Conservation (phyloP, 2,888 invertebrate genomes). For the Cantharis flavilabris region DNA sequence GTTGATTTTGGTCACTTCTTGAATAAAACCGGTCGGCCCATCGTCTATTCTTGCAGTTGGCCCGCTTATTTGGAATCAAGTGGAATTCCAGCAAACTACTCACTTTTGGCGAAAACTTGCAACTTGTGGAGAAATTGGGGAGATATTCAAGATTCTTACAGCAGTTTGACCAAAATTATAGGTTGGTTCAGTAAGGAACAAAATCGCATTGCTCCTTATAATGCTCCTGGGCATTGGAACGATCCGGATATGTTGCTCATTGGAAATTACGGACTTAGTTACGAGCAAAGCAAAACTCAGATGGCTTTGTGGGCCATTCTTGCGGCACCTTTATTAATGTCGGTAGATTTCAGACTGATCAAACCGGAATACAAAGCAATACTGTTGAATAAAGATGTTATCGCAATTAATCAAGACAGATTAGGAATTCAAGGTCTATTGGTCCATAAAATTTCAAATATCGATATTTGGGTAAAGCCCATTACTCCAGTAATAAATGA, state of each 20-base stretch:
- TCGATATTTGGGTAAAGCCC: conserved; percentile 64
- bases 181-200: conserved; percentile 66
- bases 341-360: conserved; percentile 64
- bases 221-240: conserved; percentile 71
- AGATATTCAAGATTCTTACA: conserved; percentile 68
- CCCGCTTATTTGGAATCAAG: conserved; percentile 70
- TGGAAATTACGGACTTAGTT: conserved; percentile 63
- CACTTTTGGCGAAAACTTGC: conserved; percentile 60
- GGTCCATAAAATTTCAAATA: conserved; percentile 29
- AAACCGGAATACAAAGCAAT: conserved; percentile 60
- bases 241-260: conserved; percentile 69
- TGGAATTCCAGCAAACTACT: conserved; percentile 61
- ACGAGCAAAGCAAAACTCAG: conserved; percentile 66
- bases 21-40: conserved; percentile 71
- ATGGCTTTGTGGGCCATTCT: conserved; percentile 73
- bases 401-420: conserved; percentile 67
- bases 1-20: conserved; percentile 66
- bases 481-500: conserved; percentile 58
- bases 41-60: conserved; percentile 81
- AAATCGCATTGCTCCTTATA: conserved; percentile 58
- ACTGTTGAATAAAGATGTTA: conserved; percentile 62
- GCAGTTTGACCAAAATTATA: conserved; percentile 59
- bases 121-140: conserved; percentile 69
- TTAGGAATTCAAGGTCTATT: conserved; percentile 63
- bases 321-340: conserved; percentile 70